Evolutionary conservation across 1,140 invertebrate species (phyloP).

Genomic region (Penaeus chinensis): DNA sequence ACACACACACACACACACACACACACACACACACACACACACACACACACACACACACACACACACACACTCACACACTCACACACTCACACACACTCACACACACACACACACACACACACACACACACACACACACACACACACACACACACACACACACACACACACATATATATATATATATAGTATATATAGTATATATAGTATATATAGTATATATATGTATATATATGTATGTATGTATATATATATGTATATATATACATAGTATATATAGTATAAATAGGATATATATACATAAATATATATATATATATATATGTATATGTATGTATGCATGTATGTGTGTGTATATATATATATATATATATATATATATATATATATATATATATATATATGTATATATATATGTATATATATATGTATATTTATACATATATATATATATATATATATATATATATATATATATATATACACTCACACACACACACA

Average conservation of each 20-base stretch:
- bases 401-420: slow-evolving; percentile 4
- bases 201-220: background rate
- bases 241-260: slow-evolving; percentile 10
- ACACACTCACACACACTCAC: too few relatives aligned
- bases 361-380: slow-evolving; percentile 16
- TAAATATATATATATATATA: background rate
- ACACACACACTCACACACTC: too few relatives aligned
- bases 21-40: too few relatives aligned
- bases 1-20: too few relatives aligned
- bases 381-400: slow-evolving; percentile 19
- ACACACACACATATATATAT: background rate
- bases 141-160: background rate
- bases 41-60: too few relatives aligned
- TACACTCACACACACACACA: too few relatives aligned
- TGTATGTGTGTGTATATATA: background rate
- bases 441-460: slow-evolving; percentile 19
- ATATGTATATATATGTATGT: background rate
- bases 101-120: background rate
- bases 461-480: slow-evolving; percentile 6
- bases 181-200: background rate
- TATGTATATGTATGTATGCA: background rate
- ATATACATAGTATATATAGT: slow-evolving; percentile 13
- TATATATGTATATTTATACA: slow-evolving; percentile 4
- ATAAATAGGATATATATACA: background rate
- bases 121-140: background rate